These are phyloP conservation scores for Rhingia campestris DNA, from an alignment of 2,888 invertebrate species.

Conservation along the genomic window DNA sequence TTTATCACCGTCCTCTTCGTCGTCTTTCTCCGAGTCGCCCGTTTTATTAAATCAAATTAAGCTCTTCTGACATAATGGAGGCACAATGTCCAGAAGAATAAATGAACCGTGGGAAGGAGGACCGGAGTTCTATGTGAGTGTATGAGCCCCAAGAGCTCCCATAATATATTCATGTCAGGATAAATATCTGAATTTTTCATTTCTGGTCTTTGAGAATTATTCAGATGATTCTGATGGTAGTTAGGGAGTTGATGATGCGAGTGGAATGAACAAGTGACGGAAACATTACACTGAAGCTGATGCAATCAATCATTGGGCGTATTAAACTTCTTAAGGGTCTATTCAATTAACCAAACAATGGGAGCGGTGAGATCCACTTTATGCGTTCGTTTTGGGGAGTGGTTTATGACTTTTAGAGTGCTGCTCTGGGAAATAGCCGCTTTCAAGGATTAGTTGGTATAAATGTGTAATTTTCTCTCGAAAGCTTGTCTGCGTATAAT, in stretches of 20 bases:
- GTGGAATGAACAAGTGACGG: slow-evolving; percentile 55
- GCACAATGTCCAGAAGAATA: slow-evolving; percentile 30
- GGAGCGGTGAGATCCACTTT: not conserved
- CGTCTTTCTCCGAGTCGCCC: not conserved
- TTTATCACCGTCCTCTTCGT: slow-evolving; percentile 10
- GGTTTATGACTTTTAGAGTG: slow-evolving; percentile 17
- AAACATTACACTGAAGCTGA: slow-evolving; percentile 48
- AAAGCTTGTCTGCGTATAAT: slow-evolving; percentile 36
- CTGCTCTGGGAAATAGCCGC: slow-evolving; percentile 4
- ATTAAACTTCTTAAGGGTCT: slow-evolving; percentile 50
- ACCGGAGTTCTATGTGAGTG: not conserved
- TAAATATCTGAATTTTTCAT: slow-evolving; percentile 68
- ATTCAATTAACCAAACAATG: slow-evolving; percentile 59
- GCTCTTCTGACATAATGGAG: slow-evolving; percentile 30
- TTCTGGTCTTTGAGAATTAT: slow-evolving; percentile 57
- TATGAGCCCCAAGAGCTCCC: slow-evolving; percentile 8
- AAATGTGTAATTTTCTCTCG: slow-evolving; percentile 9
- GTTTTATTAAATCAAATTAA: slow-evolving; percentile 69
- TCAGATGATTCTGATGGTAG: slow-evolving; percentile 39
- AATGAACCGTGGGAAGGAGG: not conserved
- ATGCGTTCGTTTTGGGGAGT: not conserved
- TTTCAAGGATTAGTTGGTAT: slow-evolving; percentile 35
- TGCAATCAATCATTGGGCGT: slow-evolving; percentile 63
- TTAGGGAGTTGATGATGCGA: slow-evolving; percentile 50
- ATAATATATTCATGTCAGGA: slow-evolving; percentile 58